phyloP scores from a whole-genome alignment of 2,888 invertebrate genomes.

The Erebia palarica region DNA sequence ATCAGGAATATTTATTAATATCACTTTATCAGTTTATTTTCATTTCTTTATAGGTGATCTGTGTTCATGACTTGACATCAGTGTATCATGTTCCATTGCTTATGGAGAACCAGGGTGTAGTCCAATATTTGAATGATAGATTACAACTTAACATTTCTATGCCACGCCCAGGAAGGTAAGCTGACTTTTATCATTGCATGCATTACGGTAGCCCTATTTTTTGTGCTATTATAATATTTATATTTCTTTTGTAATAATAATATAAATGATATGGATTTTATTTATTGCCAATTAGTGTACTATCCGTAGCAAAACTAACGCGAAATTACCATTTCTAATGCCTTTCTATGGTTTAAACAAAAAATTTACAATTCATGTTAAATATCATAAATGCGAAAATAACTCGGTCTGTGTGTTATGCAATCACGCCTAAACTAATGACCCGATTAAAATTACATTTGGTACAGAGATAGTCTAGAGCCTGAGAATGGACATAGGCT shows the following conservation, averaged over 20 bases:
- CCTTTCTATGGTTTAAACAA: too few relatives aligned
- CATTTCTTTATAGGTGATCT: constrained; percentile 86
- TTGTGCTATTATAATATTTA: not conserved
- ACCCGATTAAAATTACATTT: too few relatives aligned
- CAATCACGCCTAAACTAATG: too few relatives aligned
- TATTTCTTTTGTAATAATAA: not conserved
- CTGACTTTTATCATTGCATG: not conserved
- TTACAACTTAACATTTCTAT: constrained; percentile 88
- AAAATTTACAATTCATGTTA: too few relatives aligned
- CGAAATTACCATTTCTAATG: too few relatives aligned
- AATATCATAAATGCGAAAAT: too few relatives aligned
- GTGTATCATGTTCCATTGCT: constrained; percentile 98
- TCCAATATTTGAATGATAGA: constrained; percentile 91
- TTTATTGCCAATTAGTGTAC: too few relatives aligned
- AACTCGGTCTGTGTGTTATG: too few relatives aligned
- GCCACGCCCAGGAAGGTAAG: constrained; percentile 84
- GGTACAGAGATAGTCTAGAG: too few relatives aligned
- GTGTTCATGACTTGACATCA: constrained; percentile 96
- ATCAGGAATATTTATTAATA: too few relatives aligned
- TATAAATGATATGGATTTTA: not conserved
- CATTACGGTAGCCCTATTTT: not conserved
- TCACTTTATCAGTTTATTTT: not conserved
- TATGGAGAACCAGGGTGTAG: constrained; percentile 95
- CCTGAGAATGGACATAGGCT: too few relatives aligned
- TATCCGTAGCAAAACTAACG: too few relatives aligned